Base-by-base conservation (phyloP, 2,888 invertebrate genomes). In the Philereme transversata region DNA sequence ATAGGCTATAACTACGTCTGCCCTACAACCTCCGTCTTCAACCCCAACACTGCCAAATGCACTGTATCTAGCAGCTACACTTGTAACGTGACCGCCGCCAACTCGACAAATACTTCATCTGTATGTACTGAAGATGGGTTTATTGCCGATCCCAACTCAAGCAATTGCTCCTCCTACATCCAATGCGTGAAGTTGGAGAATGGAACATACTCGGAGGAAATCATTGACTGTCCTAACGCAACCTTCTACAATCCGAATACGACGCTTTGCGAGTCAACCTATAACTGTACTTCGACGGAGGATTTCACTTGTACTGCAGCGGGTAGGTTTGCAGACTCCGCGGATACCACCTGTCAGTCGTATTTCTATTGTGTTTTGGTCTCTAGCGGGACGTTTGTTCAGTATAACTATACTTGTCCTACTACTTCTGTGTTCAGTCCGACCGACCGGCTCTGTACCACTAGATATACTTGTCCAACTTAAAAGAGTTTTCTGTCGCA, bases 401-500 rank as follows among this genome's bases (percentile, higher is more conserved):
- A 83, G 62, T 88, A 87, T 50, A 60, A 75, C 4, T 92, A 91
- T 62, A 88, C 86, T 0, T 93, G 93, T 64, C 90, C 91, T 0
- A 68, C 75, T 5, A 84, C 86, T 4, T 90, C 91, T 1, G 77
- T 86, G 4, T 93, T 93, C 65, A 89, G 76, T 75, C 91, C 92
- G 0, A 69, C 63, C 3, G 48, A 79, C n/a, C 65, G 59, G 8
- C 8, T 82, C 10, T 93, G 93, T 68, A 90, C 92, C 4, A 73
- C 84, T 2, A 72, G 66, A 35, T 92, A 92, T 60, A 82, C 75
- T 8, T 92, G 93, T 74, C 69, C 81, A 38, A 8, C 22, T 46
- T 46, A 22, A 6, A 4, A 46, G 22, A 22, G 22, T 52, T 43
- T 43, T 43, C 10, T 43, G n/a, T 6, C 2, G 40, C 40, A 38